These are phyloP conservation scores for Herpailurus yagouaroundi DNA, from an alignment of 2,113 vertebrate species.

Conservation along the genomic window DNA sequence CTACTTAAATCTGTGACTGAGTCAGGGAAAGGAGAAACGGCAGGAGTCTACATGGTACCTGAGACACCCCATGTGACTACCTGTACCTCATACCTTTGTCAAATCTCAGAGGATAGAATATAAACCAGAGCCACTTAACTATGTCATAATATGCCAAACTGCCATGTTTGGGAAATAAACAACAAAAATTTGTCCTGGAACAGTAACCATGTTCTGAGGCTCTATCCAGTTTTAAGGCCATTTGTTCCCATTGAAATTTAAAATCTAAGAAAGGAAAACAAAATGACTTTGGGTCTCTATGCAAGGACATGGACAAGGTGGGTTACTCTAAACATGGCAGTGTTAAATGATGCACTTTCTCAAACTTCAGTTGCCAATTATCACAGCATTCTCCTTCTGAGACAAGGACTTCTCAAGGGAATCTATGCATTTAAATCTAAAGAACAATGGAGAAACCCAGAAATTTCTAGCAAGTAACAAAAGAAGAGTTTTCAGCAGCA, in stretches of 20 bases:
- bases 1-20: slow-evolving; percentile 62
- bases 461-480: not conserved
- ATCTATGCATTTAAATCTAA: not conserved
- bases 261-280: slow-evolving; percentile 25
- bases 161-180: not conserved
- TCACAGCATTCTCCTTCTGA: not conserved
- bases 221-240: not conserved
- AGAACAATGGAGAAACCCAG: not conserved
- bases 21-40: slow-evolving; percentile 56
- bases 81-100: not conserved
- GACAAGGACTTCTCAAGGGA: not conserved
- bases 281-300: not conserved
- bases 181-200: not conserved
- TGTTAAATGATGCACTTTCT: not conserved
- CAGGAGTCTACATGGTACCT: slow-evolving; percentile 40
- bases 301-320: not conserved
- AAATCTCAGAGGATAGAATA: not conserved
- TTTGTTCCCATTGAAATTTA: not conserved
- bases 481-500: not conserved
- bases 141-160: not conserved
- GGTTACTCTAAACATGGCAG: not conserved
- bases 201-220: not conserved
- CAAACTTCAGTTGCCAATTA: not conserved
- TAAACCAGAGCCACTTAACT: not conserved
- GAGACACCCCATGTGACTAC: not conserved